Evolutionary conservation across 2,888 invertebrate genomes (phyloP).

Genomic region (Troides aeacus): DNA sequence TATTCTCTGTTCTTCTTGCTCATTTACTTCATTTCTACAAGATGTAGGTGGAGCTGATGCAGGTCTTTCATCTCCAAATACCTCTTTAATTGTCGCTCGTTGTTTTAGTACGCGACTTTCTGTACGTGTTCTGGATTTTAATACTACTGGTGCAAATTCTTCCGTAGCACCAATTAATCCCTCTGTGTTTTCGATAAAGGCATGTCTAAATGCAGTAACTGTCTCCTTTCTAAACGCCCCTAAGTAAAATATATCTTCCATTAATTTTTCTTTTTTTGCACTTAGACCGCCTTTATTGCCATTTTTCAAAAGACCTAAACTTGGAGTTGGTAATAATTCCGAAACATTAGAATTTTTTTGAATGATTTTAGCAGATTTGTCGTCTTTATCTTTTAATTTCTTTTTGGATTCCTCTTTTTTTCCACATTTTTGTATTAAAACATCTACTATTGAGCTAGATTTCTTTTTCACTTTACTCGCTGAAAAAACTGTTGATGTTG

Average conservation of each 20-base stretch:
- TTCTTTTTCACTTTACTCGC: conserved; percentile 73
- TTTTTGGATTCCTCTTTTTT: conserved; percentile 78
- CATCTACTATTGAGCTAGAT: conserved; percentile 82
- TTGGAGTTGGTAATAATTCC: conserved; percentile 84
- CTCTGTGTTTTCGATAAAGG: conserved; percentile 82
- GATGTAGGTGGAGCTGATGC: conserved; percentile 89
- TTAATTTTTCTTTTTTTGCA: conserved; percentile 71
- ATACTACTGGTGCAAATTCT: conserved; percentile 84
- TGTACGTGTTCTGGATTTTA: conserved; percentile 87
- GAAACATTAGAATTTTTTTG: conserved; percentile 76
- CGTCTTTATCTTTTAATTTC: conserved; percentile 76
- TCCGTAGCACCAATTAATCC: conserved; percentile 80
- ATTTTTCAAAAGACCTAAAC: conserved; percentile 72
- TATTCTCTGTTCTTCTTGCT: conserved; percentile 50
- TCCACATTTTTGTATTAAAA: conserved; percentile 83
- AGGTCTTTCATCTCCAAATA: conserved; percentile 89
- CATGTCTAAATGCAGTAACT: conserved; percentile 83
- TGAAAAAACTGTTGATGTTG: conserved; percentile 83
- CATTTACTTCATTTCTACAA: conserved; percentile 71
- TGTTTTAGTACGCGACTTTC: conserved; percentile 86
- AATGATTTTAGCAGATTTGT: conserved; percentile 77
- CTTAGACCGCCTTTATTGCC: conserved; percentile 64
- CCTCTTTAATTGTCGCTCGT: conserved; percentile 89
- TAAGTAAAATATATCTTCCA: conserved; percentile 80
- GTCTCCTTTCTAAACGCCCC: conserved; percentile 85